Conservation (phyloP, 2,797 vertebrate species). For the Epinephelus malabaricus region DNA sequence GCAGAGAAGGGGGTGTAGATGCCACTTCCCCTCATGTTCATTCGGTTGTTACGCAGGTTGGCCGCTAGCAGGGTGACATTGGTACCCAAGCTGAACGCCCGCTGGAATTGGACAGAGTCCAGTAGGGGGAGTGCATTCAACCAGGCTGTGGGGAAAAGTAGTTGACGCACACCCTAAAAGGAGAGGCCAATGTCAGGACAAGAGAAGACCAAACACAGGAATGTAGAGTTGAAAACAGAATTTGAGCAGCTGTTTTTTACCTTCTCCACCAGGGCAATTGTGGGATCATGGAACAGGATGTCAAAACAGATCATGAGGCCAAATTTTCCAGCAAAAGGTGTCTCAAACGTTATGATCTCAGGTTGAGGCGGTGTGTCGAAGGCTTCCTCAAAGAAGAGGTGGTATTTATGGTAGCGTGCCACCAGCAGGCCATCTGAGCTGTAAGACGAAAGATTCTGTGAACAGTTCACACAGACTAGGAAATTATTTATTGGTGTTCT, state of each 20-base stretch:
- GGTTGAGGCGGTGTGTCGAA: slow-evolving; percentile 84
- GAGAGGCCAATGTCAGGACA: neutral
- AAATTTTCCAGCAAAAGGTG: slow-evolving; percentile 93
- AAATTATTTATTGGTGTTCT: neutral
- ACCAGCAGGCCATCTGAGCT: slow-evolving; percentile 87
- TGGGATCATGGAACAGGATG: slow-evolving; percentile 91
- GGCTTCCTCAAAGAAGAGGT: slow-evolving; percentile 92
- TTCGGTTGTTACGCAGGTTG: slow-evolving; percentile 87
- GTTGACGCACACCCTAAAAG: slow-evolving; percentile 84
- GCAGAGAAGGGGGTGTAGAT: slow-evolving; percentile 90
- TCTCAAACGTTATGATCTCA: slow-evolving; percentile 89
- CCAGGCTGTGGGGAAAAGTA: slow-evolving; percentile 94
- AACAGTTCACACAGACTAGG: neutral
- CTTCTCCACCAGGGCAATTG: slow-evolving; percentile 84
- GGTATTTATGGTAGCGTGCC: slow-evolving; percentile 92
- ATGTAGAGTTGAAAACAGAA: neutral
- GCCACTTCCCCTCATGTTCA: slow-evolving; percentile 94
- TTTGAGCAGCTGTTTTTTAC: slow-evolving; percentile 45
- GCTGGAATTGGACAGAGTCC: slow-evolving; percentile 91
- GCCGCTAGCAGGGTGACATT: slow-evolving; percentile 90
- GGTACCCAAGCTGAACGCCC: slow-evolving; percentile 88
- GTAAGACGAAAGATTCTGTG: neutral
- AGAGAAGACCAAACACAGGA: neutral
- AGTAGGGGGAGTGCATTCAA: slow-evolving; percentile 94
- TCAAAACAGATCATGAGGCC: slow-evolving; percentile 96